Evolutionary conservation across 2,113 vertebrate genomes (phyloP), one percentile per base, ranked within the genome.

Genomic region (Ranitomeya variabilis): DNA sequence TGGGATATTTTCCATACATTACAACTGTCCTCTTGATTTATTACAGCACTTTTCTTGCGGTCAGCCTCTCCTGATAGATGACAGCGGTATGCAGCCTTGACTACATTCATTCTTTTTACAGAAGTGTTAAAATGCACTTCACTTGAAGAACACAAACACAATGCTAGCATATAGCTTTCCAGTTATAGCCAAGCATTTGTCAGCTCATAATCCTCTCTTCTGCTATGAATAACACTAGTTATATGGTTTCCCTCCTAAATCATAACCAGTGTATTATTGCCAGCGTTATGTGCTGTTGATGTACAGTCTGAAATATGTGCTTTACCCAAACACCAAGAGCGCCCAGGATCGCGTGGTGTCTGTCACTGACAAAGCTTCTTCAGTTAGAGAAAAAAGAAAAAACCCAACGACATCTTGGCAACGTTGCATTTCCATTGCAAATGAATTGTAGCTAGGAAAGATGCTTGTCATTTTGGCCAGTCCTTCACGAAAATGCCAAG

Each of bases 401-500:
- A 19, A 45, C 59, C 60, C 60, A 21, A 62, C 57, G 18, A 57
- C 83, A 71, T 76, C 69, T 76, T 73, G 57, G 84, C 37, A 71
- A 76, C 31, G 12, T 76, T 64, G 80, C 69, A 76, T 62, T 76
- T 62, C 76, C 62, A 67, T 54, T 66, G n/a, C n/a, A 60, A 73
- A 87, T 71, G 52, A 82, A 73, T 74, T 74, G 54, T 73, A 52
- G 54, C 54, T 31, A 26, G 19, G 57, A 82, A 54, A 71, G 67
- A 83, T 74, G 21, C 54, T 69, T 64, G 57, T 88, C 67, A 67
- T 87, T 83, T 73, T 83, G 79, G 55, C 69, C 69, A 52, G 67
- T 62, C 55, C 80, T 88, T n/a, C 18, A 77, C 55, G 87, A 83
- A 57, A 82, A 82, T 83, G 67, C 57, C 55, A 88, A 69, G 71